These are phyloP conservation scores for Dicentrarchus labrax DNA, from an alignment of 2,113 vertebrate genomes.

Conservation along the genomic window DNA sequence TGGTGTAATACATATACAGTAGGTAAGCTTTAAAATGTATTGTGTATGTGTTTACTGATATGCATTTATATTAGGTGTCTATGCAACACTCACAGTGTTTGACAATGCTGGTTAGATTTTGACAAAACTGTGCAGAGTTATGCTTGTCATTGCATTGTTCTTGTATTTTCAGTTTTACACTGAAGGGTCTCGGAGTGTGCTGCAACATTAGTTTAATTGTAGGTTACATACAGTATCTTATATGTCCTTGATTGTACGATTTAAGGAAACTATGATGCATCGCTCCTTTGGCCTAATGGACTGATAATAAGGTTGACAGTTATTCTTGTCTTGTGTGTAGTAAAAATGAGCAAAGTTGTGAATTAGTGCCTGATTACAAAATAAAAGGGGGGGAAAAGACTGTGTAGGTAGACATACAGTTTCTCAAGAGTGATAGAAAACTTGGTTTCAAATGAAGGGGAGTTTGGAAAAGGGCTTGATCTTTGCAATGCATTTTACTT, in stretches of 20 bases:
- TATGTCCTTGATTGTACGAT: slow-evolving; percentile 7
- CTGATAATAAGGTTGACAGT: neutral
- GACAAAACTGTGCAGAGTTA: too few relatives aligned
- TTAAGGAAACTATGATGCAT: neutral
- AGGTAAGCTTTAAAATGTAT: neutral
- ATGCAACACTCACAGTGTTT: too few relatives aligned
- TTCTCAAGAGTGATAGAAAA: neutral
- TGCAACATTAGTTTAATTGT: neutral
- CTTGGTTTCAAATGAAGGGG: neutral
- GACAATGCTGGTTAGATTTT: too few relatives aligned
- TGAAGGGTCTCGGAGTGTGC: neutral
- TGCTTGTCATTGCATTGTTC: too few relatives aligned
- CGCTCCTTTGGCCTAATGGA: neutral
- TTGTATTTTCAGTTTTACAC: too few relatives aligned
- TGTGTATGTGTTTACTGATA: neutral
- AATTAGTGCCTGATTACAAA: neutral
- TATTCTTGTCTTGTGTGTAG: neutral
- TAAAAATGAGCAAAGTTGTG: neutral
- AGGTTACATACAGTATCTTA: neutral
- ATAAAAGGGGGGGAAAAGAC: neutral
- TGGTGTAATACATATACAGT: neutral
- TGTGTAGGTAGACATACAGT: neutral
- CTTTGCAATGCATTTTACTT: neutral
- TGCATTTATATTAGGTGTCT: neutral
- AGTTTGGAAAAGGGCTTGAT: neutral